Base-by-base conservation (phyloP, 2,888 invertebrate species). In the Mesoligia furuncula region DNA sequence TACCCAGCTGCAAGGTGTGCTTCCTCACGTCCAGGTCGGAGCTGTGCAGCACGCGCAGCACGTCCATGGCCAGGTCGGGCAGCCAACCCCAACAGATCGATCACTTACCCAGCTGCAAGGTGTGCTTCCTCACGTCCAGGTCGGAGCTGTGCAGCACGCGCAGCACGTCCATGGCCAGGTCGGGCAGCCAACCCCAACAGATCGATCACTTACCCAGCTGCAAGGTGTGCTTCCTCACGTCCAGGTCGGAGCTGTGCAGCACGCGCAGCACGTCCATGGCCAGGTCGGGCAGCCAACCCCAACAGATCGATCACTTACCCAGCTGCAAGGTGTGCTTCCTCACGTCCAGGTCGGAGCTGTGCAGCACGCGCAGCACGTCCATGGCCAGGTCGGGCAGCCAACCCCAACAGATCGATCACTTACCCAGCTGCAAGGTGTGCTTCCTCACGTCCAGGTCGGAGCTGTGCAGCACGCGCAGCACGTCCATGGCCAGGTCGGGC, bases 231-330 rank as follows among this genome's bases (percentile, higher is more conserved):
- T 98, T 98, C 71, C 99, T 97, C 0, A 99, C 99, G 97, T 99
- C 99, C 87, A 99, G 97, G 93, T 99, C 99, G 6, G 99, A 99
- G 64, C 98, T 98, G 80, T 98, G 98, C 79, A 99, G 96, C 67
- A 99, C 99, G 31, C 99, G 97, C 86, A 99, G 97, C 91, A 99
- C 98, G 95, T 99, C 99, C 99, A 99, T 99, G 67, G 99, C 99
- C 31, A 99, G 97, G 90, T 99, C 99, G 86, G 98, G 98, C 80
- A 99, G 54, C 3, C 24, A 24, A 54, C 24, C 24, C 54, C 24
- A 54, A 54, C 20, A 54, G 24, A 54, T 4, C 0, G n/a, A 2
- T 11, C 1, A 82, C 92, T 88, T 73, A 97, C 97, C 97, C 45
- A 99, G 95, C 81, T 98, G 98, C 66, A 98, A 94, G 0, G 99